A percentile compares a stretch with the other conserved stretches of the same genome.
These are phyloP conservation scores for Cetonia aurata DNA, from an alignment of 2,888 invertebrate species.

Conservation along the genomic window DNA sequence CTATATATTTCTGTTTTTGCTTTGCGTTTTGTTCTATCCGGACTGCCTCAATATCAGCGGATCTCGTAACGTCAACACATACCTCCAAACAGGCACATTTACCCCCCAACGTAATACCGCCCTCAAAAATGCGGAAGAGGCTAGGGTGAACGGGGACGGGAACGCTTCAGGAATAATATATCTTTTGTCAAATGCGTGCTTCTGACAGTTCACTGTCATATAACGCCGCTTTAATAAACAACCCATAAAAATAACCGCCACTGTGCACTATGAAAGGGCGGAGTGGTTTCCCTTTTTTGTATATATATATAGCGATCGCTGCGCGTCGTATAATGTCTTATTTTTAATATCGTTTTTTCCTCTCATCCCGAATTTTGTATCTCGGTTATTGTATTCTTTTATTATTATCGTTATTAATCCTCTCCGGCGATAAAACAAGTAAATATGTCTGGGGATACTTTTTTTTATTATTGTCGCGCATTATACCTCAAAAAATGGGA, in stretches of 20 bases:
- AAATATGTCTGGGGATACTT: constrained; percentile 21
- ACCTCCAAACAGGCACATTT: too few relatives aligned
- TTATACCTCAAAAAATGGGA: background rate
- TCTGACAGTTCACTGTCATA: constrained; percentile 42
- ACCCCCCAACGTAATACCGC: background rate
- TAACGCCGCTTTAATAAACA: constrained; percentile 42
- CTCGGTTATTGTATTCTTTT: constrained; percentile 32
- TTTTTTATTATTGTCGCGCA: constrained; percentile 1
- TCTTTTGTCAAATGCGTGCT: constrained; percentile 43
- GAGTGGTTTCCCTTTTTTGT: constrained; percentile 27
- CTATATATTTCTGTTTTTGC: constrained; percentile 23
- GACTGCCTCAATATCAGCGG: constrained; percentile 23
- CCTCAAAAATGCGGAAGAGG: constrained; percentile 31
- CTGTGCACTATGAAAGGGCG: constrained; percentile 36
- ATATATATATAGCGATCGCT: constrained; percentile 18
- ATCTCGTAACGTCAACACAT: constrained; percentile 27
- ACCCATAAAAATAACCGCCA: constrained; percentile 41
- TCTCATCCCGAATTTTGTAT: constrained; percentile 18
- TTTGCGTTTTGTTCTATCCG: constrained; percentile 6
- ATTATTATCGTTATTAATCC: constrained; percentile 36
- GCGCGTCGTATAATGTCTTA: constrained; percentile 23
- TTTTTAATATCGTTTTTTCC: constrained; percentile 35
- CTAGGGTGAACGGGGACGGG: constrained; percentile 12
- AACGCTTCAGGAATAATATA: constrained; percentile 41
- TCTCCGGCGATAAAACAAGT: constrained; percentile 25